phyloP scores from a whole-genome alignment of 1,140 invertebrate genomes.

The Copidosoma floridanum region DNA sequence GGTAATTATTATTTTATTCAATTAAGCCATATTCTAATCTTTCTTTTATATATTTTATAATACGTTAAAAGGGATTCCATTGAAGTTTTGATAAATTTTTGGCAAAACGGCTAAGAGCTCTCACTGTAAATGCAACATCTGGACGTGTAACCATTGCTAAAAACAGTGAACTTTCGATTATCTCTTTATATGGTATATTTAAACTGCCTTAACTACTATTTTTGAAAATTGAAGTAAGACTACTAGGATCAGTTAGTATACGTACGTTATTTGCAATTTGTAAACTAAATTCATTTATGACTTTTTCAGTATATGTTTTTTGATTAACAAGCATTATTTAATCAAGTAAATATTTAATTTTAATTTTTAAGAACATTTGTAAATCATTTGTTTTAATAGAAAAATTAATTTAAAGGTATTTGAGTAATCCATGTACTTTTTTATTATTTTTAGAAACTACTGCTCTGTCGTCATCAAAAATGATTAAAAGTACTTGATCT shows the following conservation, averaged over 20 bases:
- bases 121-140: slow-evolving; percentile 34
- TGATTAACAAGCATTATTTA: slow-evolving; percentile 40
- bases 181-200: slow-evolving; percentile 3
- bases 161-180: slow-evolving; percentile 2
- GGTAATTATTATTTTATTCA: no score
- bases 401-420: slow-evolving; percentile 16
- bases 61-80: no score
- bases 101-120: slow-evolving; percentile 16
- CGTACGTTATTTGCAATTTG: no score
- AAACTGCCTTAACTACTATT: slow-evolving; percentile 12
- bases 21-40: neutral
- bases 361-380: slow-evolving; percentile 25
- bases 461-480: slow-evolving; percentile 23
- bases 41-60: no score
- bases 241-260: slow-evolving; percentile 2
- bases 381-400: slow-evolving; percentile 10
- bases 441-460: slow-evolving; percentile 16
- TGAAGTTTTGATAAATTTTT: slow-evolving; percentile 22
- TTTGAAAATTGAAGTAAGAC: neutral
- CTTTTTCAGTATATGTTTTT: slow-evolving; percentile 33
- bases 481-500: slow-evolving; percentile 6
- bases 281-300: slow-evolving; percentile 30
- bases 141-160: neutral
- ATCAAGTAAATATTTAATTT: slow-evolving; percentile 39
- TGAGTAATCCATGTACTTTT: neutral